Base-by-base conservation (phyloP, 2,113 vertebrate genomes). In the Macroglossus sobrinus region DNA sequence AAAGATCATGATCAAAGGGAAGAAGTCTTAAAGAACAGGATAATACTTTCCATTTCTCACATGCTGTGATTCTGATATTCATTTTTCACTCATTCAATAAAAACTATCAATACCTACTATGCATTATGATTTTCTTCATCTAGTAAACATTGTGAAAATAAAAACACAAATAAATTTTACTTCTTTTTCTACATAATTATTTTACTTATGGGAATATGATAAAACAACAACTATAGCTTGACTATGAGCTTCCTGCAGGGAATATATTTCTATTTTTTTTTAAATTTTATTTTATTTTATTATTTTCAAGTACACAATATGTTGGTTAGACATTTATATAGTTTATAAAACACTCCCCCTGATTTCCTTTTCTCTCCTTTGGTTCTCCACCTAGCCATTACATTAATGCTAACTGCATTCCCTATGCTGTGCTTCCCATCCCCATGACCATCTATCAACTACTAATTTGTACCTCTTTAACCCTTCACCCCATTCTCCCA, bases 31-130 rank as follows among this genome's bases (percentile, higher is more conserved):
- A 57, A 78, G 47, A 76, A 79, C 11, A 21, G 74, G 40, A 16
- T 69, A 35, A 7, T 47, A 13, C 69, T 95, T 81, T 68, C 40
- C 7, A 22, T 57, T 89, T 91, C 55, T 59, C 45, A 64, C 13
- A 19, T 63, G 43, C 66, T 79, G 3, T 93, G 57, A 93, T 89
- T 84, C 43, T 93, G 72, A 57, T 40, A 84, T 11, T 59, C 0
- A 64, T 82, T 89, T 93, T 95, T 88, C 30, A 74, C 66, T 96
- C 33, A 57, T 53, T 92, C 24, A 89, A 18, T 35, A 85, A 75
- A 86, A 68, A 76, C 40, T 78, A 21, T 89, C 50, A 43, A 38
- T 95, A 19, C 3, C 38, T 88, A 84, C 43, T 57, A 18, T 88
- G 38, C 80, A 69, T 30, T 89, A n/a, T 64, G 50, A 91, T 72